Evolutionary conservation across 1,140 invertebrate species (phyloP).

Genomic region (Drosophila littoralis): DNA sequence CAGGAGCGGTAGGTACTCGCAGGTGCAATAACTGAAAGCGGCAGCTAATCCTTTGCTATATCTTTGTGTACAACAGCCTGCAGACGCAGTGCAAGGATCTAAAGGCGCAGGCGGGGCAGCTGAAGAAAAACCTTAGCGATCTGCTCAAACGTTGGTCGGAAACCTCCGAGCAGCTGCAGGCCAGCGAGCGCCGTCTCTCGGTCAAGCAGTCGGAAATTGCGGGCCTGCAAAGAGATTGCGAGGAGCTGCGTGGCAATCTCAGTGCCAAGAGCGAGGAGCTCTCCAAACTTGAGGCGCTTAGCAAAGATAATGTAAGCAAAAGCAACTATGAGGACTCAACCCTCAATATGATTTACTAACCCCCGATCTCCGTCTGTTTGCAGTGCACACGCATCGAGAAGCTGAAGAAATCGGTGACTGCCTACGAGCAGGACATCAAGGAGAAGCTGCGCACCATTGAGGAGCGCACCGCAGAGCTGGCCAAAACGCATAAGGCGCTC

Average conservation of each 20-base stretch:
- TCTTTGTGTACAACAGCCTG: conserved; percentile 33
- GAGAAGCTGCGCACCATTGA: conserved; percentile 75
- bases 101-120: conserved; percentile 65
- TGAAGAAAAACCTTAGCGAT: conserved; percentile 71
- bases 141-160: conserved; percentile 76
- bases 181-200: conserved; percentile 65
- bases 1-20: conserved; percentile 68
- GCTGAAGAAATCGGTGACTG: conserved; percentile 70
- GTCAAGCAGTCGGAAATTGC: conserved; percentile 71
- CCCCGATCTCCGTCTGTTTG: background rate
- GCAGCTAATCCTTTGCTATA: background rate
- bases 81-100: conserved; percentile 79
- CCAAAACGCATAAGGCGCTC: conserved; percentile 67
- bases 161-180: conserved; percentile 64
- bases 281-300: conserved; percentile 55
- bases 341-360: background rate
- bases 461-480: conserved; percentile 68
- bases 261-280: conserved; percentile 65
- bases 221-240: conserved; percentile 58
- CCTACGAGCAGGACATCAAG: conserved; percentile 75
- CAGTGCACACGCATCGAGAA: conserved; percentile 76
- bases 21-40: background rate
- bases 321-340: background rate
- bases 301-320: conserved; percentile 70
- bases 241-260: conserved; percentile 57